Evolutionary conservation across 2,797 vertebrate species (phyloP).

Genomic region (Poeciliopsis gracilis): DNA sequence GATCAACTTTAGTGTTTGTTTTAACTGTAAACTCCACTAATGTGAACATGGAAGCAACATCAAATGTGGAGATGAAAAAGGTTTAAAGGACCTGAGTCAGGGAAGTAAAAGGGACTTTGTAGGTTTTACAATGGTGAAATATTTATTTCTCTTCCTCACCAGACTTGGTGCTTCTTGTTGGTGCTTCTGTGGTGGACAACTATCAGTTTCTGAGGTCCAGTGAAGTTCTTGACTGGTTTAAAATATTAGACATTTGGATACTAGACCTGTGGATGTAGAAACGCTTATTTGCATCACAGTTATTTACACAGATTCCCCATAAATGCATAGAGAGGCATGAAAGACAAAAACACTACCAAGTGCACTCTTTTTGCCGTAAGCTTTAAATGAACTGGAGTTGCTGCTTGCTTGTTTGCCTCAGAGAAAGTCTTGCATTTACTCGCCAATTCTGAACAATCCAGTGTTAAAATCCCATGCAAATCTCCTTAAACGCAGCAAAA

Average conservation of each 20-base stretch:
- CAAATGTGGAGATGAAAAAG: neutral
- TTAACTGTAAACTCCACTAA: neutral
- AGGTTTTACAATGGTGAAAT: neutral
- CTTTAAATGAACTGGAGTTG: neutral
- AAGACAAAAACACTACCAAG: neutral
- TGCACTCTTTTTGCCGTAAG: neutral
- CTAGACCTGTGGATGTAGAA: neutral
- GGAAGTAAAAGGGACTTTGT: neutral
- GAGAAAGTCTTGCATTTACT: neutral
- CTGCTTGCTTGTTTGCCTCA: neutral
- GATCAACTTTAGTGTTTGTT: neutral
- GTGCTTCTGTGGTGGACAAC: neutral
- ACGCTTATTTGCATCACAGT: neutral
- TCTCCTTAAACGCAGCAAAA: conserved; percentile 3
- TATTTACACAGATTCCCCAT: neutral
- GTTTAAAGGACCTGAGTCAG: neutral
- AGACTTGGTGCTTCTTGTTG: neutral
- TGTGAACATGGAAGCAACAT: neutral
- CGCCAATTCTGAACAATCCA: conserved; percentile 1
- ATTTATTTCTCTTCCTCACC: neutral
- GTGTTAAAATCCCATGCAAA: conserved; percentile 5
- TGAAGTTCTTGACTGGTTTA: neutral
- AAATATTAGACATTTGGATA: neutral
- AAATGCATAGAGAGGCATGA: neutral
- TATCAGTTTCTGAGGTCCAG: neutral